These are phyloP conservation scores for Brachionus sp. DNA, from an alignment of 1,140 invertebrate genomes.

Conservation along the genomic window DNA sequence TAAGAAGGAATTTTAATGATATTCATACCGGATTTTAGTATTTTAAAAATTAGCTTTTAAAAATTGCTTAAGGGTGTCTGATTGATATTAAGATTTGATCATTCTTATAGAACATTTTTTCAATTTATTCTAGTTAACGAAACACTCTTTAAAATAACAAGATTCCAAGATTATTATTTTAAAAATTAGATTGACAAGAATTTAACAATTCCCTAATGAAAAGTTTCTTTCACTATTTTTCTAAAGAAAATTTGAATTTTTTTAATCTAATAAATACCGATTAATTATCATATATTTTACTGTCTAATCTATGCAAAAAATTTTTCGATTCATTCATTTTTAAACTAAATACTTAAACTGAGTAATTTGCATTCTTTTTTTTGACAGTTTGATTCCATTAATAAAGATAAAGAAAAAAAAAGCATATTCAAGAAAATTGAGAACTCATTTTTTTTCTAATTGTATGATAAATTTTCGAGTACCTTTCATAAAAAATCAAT, in stretches of 20 bases:
- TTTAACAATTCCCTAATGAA: constrained; percentile 27
- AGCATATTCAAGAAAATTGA: background rate
- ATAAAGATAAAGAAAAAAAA: background rate
- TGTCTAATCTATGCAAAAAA: background rate
- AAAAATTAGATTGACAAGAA: constrained; percentile 25
- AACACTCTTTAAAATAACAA: background rate
- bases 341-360: background rate
- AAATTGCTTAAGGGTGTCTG: background rate
- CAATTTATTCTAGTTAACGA: background rate
- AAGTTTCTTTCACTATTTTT: background rate
- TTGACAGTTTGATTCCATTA: constrained; percentile 1
- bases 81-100: constrained; percentile 4
- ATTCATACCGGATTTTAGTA: background rate
- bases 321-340: background rate
- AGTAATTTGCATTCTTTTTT: background rate
- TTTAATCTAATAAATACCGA: constrained; percentile 17
- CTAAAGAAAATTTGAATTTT: constrained; percentile 21
- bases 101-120: background rate
- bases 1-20: background rate
- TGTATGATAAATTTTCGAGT: background rate
- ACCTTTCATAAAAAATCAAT: constrained; percentile 26
- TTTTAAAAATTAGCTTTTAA: background rate
- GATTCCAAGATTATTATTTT: background rate
- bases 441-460: background rate
- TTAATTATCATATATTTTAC: constrained; percentile 36